These are phyloP conservation scores for Sphaeramia orbicularis DNA, from an alignment of 2,797 vertebrate genomes.

Conservation along the genomic window DNA sequence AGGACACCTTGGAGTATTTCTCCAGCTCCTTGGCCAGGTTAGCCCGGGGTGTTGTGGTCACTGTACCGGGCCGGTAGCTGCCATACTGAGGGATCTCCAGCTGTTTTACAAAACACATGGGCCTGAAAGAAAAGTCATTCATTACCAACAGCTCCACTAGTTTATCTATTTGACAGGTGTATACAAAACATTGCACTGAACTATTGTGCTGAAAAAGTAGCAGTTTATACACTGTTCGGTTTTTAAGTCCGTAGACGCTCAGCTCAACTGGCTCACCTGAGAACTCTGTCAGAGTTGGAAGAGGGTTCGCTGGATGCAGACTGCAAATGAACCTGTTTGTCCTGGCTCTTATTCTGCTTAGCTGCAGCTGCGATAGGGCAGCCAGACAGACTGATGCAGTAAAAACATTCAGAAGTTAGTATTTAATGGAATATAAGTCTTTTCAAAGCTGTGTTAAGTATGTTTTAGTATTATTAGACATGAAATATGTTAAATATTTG, in stretches of 20 bases:
- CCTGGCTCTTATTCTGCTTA: slow-evolving; percentile 94
- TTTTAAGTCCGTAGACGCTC: neutral
- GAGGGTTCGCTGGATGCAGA: slow-evolving; percentile 87
- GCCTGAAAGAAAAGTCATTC: slow-evolving; percentile 80
- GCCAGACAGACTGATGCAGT: slow-evolving; percentile 89
- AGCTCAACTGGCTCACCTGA: slow-evolving; percentile 86
- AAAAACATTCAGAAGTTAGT: slow-evolving; percentile 19
- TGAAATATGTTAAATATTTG: neutral
- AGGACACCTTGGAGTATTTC: slow-evolving; percentile 99
- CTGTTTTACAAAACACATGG: slow-evolving; percentile 99
- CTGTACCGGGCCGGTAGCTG: slow-evolving; percentile 93
- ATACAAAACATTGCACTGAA: neutral
- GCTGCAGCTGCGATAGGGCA: slow-evolving; percentile 96
- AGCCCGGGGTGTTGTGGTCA: slow-evolving; percentile 93
- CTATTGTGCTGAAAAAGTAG: neutral
- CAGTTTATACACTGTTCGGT: too few relatives aligned
- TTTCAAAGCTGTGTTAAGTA: slow-evolving; percentile 16
- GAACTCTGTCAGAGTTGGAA: slow-evolving; percentile 94
- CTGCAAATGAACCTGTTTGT: slow-evolving; percentile 88
- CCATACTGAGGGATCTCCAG: slow-evolving; percentile 97
- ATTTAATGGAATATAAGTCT: slow-evolving; percentile 8
- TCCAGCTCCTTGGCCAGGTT: slow-evolving; percentile 99
- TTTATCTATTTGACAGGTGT: too few relatives aligned
- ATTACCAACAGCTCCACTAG: neutral
- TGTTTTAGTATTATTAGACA: slow-evolving; percentile 48